A percentile compares a stretch with the other conserved stretches of the same genome.
These are phyloP conservation scores for Laspeyria flexula DNA, from an alignment of 2,888 invertebrate genomes.

Conservation along the genomic window DNA sequence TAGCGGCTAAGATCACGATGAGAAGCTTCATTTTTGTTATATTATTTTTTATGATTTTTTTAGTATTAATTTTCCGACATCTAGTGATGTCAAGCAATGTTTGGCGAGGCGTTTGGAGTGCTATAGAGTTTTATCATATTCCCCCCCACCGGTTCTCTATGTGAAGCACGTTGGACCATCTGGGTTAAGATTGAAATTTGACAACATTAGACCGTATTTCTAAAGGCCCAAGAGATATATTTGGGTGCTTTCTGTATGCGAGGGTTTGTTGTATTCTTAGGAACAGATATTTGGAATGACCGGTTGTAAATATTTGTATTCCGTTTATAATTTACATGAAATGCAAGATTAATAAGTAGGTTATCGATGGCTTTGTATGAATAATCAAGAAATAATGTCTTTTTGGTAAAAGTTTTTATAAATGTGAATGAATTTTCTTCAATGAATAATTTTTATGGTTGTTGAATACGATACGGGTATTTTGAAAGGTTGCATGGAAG, in stretches of 20 bases:
- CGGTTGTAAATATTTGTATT: slow-evolving; percentile 31
- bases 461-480: too few relatives aligned
- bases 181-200: slow-evolving; percentile 70
- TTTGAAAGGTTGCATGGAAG: too few relatives aligned
- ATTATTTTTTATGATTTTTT: slow-evolving; percentile 45
- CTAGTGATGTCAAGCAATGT: slow-evolving; percentile 77
- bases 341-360: slow-evolving; percentile 17
- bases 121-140: slow-evolving; percentile 80
- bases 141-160: slow-evolving; percentile 70
- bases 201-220: slow-evolving; percentile 63
- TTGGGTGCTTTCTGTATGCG: slow-evolving; percentile 14
- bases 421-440: not conserved
- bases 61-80: slow-evolving; percentile 68
- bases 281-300: slow-evolving; percentile 36
- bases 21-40: slow-evolving; percentile 69
- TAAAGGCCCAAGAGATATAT: slow-evolving; percentile 7
- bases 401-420: not conserved
- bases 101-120: slow-evolving; percentile 65
- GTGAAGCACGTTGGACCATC: slow-evolving; percentile 60
- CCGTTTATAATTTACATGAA: slow-evolving; percentile 30
- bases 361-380: slow-evolving; percentile 3
- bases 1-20: slow-evolving; percentile 66
- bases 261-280: slow-evolving; percentile 42
- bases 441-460: not conserved
- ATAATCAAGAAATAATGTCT: not conserved